A percentile compares a stretch with the other conserved stretches of the same genome.
These are phyloP conservation scores for Tauraco hartlaubi DNA, from an alignment of 2,797 vertebrate genomes.

Conservation along the genomic window DNA sequence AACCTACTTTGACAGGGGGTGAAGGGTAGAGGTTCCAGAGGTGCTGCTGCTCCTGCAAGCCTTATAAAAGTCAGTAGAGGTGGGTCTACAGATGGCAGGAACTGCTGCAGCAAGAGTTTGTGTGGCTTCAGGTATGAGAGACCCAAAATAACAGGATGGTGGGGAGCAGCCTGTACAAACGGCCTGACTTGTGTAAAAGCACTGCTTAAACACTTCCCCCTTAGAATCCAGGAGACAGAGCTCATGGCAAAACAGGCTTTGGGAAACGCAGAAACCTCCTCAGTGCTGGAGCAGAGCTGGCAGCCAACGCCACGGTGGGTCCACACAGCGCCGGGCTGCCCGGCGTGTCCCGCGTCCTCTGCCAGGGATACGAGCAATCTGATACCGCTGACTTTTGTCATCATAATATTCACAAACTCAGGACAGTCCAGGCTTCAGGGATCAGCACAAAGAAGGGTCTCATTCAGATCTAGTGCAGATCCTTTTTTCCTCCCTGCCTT, in stretches of 20 bases:
- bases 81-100: background rate
- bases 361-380: rapidly evolving
- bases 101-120: background rate
- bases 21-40: background rate
- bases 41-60: background rate
- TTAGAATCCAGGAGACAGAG: background rate
- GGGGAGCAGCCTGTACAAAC: background rate
- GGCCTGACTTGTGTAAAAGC: background rate
- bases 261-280: background rate
- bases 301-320: rapidly evolving
- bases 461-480: background rate
- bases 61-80: background rate
- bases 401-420: background rate
- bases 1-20: background rate
- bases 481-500: background rate
- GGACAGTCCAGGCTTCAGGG: rapidly evolving
- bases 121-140: background rate
- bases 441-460: background rate
- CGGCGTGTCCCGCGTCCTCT: background rate
- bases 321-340: rapidly evolving
- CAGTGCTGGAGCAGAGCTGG: background rate
- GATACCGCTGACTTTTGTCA: background rate
- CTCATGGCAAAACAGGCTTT: background rate
- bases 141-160: background rate
- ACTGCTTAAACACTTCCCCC: background rate